phyloP scores from a whole-genome alignment of 2,113 vertebrate genomes.

The Argyrosomus japonicus region DNA sequence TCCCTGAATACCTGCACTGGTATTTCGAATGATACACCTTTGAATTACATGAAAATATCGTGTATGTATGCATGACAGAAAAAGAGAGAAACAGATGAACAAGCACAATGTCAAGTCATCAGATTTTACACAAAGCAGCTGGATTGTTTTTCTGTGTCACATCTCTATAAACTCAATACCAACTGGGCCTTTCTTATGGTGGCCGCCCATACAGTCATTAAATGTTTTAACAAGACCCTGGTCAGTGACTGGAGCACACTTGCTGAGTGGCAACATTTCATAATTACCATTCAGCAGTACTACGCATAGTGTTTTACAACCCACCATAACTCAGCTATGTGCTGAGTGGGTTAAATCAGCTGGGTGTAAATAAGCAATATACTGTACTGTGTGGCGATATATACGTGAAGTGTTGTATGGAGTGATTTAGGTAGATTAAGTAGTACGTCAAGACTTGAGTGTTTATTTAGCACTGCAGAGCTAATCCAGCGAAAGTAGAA shows the following conservation, averaged over 20 bases:
- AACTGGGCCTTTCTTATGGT: background rate
- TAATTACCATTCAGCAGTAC: slow-evolving; percentile 66
- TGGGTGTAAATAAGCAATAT: slow-evolving; percentile 50
- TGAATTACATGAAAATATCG: background rate
- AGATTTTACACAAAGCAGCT: slow-evolving; percentile 32
- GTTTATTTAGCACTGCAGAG: slow-evolving; percentile 43
- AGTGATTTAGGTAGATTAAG: slow-evolving; percentile 57
- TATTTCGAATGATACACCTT: background rate
- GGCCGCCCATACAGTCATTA: slow-evolving; percentile 37
- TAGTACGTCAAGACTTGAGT: slow-evolving; percentile 31
- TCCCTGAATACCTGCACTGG: background rate
- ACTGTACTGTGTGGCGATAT: slow-evolving; percentile 34
- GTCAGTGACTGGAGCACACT: slow-evolving; percentile 55
- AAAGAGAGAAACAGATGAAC: slow-evolving; percentile 9
- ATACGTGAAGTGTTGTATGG: slow-evolving; percentile 16
- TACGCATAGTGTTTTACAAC: slow-evolving; percentile 63
- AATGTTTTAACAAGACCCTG: slow-evolving; percentile 60
- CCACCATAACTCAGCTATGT: slow-evolving; percentile 57
- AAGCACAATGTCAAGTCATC: slow-evolving; percentile 19
- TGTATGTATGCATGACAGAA: background rate
- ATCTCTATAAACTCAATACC: slow-evolving; percentile 39
- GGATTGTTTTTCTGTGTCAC: slow-evolving; percentile 10
- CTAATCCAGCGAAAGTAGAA: slow-evolving; percentile 28
- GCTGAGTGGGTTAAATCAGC: slow-evolving; percentile 64
- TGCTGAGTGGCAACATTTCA: slow-evolving; percentile 73